Percentiles rank a stretch among this genome's conserved stretches.
Evolutionary conservation across 2,113 vertebrate genomes (phyloP).

Genomic region (Rhynchopsitta pachyrhyncha): DNA sequence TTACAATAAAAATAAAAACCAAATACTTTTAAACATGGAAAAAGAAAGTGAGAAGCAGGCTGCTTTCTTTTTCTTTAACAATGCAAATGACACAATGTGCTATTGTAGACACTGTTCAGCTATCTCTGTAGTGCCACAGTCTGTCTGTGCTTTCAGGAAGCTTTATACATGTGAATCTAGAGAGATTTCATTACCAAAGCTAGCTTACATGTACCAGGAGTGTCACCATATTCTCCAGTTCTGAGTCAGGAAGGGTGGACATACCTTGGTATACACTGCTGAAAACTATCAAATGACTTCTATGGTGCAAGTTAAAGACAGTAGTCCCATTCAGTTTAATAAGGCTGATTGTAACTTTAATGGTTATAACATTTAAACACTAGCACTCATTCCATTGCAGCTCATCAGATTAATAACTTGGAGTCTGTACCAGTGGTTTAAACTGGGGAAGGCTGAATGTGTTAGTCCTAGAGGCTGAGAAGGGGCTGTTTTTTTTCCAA

Average conservation of each 20-base stretch:
- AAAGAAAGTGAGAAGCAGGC: not conserved
- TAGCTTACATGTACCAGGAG: not conserved
- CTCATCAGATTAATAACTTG: not conserved
- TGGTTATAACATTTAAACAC: not conserved
- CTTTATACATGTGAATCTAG: not conserved
- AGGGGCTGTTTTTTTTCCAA: not conserved
- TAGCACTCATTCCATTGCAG: not conserved
- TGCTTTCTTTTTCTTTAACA: not conserved
- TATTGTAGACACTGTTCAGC: not conserved
- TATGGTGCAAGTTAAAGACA: not conserved
- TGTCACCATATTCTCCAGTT: not conserved
- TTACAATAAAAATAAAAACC: not conserved
- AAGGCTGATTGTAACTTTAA: not conserved
- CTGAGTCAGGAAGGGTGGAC: not conserved
- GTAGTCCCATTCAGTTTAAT: not conserved
- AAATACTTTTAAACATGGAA: not conserved
- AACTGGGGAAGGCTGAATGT: rapidly evolving
- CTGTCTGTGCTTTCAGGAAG: not conserved
- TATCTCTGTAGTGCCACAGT: rapidly evolving
- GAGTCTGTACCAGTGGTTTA: not conserved
- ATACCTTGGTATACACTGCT: not conserved
- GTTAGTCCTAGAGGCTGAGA: not conserved
- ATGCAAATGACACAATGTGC: not conserved
- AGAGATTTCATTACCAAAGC: not conserved
- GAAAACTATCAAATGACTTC: not conserved